phyloP scores from a whole-genome alignment of 2,888 invertebrate genomes.

The Tenthredo amoena region DNA sequence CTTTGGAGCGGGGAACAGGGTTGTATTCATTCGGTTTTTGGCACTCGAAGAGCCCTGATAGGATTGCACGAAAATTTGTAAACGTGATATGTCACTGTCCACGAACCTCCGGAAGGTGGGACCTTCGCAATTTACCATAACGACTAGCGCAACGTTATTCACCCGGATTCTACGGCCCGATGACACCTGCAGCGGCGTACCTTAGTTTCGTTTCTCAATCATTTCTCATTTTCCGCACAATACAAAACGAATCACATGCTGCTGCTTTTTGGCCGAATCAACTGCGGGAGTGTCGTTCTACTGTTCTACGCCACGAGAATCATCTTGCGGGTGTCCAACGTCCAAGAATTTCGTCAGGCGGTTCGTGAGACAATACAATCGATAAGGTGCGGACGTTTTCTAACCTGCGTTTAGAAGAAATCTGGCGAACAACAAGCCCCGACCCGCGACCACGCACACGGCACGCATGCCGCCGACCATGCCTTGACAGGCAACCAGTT shows the following conservation, averaged over 20 bases:
- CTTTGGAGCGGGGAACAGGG: neutral
- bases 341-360: neutral
- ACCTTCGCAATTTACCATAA: neutral
- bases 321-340: neutral
- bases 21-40: neutral
- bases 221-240: neutral
- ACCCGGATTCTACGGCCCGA: neutral
- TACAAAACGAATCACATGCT: neutral
- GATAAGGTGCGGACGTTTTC: neutral
- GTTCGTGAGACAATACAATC: neutral
- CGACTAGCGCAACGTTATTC: neutral
- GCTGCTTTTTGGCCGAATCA: neutral
- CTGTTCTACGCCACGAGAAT: neutral
- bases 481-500: slow-evolving; percentile 63
- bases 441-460: slow-evolving; percentile 3
- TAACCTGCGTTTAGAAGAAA: neutral
- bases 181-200: neutral
- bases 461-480: slow-evolving; percentile 62
- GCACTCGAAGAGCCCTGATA: neutral
- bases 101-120: neutral
- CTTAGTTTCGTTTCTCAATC: neutral
- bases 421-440: slow-evolving; percentile 2
- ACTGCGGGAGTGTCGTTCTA: neutral
- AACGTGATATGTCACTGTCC: neutral
- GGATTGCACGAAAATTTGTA: neutral